Evolutionary conservation across 2,113 vertebrate genomes (phyloP).

Genomic region (Dipodomys ordii): DNA sequence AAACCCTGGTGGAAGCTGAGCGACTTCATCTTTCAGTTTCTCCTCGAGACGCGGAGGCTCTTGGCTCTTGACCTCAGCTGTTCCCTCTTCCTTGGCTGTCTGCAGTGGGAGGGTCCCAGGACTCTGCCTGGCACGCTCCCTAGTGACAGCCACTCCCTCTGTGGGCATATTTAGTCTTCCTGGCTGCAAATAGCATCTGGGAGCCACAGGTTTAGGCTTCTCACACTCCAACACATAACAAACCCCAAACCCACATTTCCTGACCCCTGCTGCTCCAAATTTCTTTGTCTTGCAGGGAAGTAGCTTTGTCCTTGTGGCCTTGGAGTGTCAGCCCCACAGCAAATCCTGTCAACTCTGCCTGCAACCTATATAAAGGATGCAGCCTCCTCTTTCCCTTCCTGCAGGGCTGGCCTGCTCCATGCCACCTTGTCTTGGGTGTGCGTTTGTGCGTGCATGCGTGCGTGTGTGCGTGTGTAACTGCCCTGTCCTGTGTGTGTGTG

Average conservation of each 20-base stretch:
- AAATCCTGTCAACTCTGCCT: not conserved
- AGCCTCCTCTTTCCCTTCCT: not conserved
- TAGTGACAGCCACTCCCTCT: not conserved
- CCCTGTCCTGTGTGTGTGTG: too few species aligned
- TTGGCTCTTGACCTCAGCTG: not conserved
- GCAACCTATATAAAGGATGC: too few species aligned
- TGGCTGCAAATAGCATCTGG: not conserved
- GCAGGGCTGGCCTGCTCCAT: not conserved
- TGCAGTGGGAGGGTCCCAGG: not conserved
- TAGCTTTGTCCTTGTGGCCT: rapidly evolving
- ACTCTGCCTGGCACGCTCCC: not conserved
- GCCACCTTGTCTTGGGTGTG: rapidly evolving
- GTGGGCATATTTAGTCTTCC: not conserved
- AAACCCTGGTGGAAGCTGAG: not conserved
- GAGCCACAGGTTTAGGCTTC: not conserved
- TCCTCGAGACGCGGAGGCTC: not conserved
- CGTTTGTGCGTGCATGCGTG: too few species aligned
- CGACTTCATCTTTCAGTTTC: not conserved
- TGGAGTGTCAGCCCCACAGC: too few species aligned
- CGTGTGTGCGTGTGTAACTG: too few species aligned
- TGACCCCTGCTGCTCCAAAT: not conserved
- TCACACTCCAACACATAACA: not conserved
- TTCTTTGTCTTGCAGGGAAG: not conserved
- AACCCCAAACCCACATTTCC: not conserved
- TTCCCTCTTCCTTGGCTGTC: not conserved